Percentiles rank a stretch among this genome's conserved stretches.
Evolutionary conservation across 2,888 invertebrate genomes (phyloP).

Genomic region (Perizoma flavofasciatum): DNA sequence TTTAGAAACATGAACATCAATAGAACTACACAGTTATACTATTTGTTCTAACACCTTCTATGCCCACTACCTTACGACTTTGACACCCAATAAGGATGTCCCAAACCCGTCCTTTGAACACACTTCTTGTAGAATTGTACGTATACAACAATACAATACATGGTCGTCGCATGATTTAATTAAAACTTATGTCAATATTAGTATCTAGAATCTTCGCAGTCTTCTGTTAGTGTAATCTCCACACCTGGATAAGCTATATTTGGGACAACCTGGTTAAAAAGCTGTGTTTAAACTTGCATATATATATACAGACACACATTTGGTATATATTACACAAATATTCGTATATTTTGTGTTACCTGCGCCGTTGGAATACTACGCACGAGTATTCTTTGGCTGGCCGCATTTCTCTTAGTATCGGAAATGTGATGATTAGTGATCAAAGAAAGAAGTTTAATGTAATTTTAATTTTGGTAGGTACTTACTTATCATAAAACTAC

Average conservation of each 20-base stretch:
- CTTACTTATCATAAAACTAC: slow-evolving; percentile 45
- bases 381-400: slow-evolving; percentile 71
- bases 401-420: slow-evolving; percentile 47
- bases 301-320: slow-evolving; percentile 31
- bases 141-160: not conserved
- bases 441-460: slow-evolving; percentile 37
- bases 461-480: not conserved
- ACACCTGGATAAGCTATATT: slow-evolving; percentile 27
- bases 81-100: slow-evolving; percentile 28
- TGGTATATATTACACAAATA: slow-evolving; percentile 39
- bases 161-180: not conserved
- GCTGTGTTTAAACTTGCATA: slow-evolving; percentile 32
- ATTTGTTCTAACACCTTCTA: slow-evolving; percentile 21
- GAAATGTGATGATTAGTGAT: slow-evolving; percentile 42
- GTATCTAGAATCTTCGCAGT: slow-evolving; percentile 1
- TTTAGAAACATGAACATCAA: slow-evolving; percentile 27
- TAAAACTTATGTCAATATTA: not conserved
- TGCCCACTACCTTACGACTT: slow-evolving; percentile 29
- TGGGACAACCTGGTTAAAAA: slow-evolving; percentile 34
- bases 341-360: slow-evolving; percentile 60
- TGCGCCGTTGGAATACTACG: slow-evolving; percentile 75
- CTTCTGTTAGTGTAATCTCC: slow-evolving; percentile 11
- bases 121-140: slow-evolving; percentile 5
- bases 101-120: slow-evolving; percentile 19
- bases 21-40: slow-evolving; percentile 36